These are phyloP conservation scores for Hippocampus barbouri DNA, from an alignment of 2,113 vertebrate species.

Conservation along the genomic window DNA sequence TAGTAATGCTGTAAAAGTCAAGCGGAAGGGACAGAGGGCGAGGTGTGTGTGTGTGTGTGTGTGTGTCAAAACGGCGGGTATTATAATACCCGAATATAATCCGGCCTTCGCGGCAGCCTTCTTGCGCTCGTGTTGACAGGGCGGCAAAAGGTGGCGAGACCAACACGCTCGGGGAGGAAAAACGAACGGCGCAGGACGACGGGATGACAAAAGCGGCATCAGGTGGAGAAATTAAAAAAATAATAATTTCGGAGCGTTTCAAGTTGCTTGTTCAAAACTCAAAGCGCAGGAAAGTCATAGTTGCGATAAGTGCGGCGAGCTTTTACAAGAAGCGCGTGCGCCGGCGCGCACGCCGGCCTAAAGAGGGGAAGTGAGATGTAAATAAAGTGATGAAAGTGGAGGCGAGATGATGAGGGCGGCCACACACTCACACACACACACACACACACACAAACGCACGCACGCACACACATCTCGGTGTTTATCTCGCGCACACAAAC, in stretches of 20 bases:
- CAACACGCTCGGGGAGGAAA: slow-evolving; percentile 40
- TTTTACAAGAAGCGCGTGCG: neutral
- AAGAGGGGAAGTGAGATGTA: neutral
- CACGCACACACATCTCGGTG: neutral
- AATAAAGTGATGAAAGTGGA: slow-evolving; percentile 12
- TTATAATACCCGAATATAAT: slow-evolving; percentile 58
- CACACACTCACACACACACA: neutral
- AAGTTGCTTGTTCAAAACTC: neutral
- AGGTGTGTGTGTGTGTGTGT: slow-evolving; percentile 23
- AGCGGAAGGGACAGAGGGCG: slow-evolving; percentile 14
- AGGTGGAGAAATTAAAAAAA: neutral
- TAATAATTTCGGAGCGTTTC: neutral
- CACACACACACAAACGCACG: neutral
- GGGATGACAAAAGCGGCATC: slow-evolving; percentile 42
- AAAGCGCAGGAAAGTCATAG: neutral
- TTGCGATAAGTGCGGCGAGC: neutral
- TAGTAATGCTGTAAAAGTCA: slow-evolving; percentile 64
- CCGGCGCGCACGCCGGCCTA: neutral
- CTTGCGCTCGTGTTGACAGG: slow-evolving; percentile 64
- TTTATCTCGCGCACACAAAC: neutral
- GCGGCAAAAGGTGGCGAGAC: slow-evolving; percentile 45
- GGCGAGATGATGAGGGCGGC: neutral
- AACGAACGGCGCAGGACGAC: slow-evolving; percentile 34
- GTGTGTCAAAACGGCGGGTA: slow-evolving; percentile 64
- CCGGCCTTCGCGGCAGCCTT: slow-evolving; percentile 60